These are phyloP conservation scores for Asbolus verrucosus DNA, from an alignment of 1,140 invertebrate genomes.

Conservation along the genomic window DNA sequence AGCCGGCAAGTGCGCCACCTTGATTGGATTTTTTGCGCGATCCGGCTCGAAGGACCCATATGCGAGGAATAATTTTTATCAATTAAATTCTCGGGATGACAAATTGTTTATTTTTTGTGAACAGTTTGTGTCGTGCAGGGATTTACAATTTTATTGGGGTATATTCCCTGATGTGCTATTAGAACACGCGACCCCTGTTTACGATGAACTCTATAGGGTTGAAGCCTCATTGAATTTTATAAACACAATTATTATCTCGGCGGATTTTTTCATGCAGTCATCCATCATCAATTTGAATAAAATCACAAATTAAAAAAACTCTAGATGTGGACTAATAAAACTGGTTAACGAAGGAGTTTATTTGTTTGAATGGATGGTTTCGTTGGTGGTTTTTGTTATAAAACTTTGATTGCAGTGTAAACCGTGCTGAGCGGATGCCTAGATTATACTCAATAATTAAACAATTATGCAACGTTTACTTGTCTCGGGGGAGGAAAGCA, in stretches of 20 bases:
- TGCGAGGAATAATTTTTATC: conserved; percentile 41
- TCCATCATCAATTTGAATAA: too few species aligned
- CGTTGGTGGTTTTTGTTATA: conserved; percentile 8
- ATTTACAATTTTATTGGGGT: conserved; percentile 45
- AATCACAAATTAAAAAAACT: too few species aligned
- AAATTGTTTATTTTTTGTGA: conserved; percentile 45
- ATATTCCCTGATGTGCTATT: conserved; percentile 45
- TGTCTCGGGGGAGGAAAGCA: conserved; percentile 57
- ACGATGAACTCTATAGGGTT: conserved; percentile 41
- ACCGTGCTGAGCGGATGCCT: conserved; percentile 49
- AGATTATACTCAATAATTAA: conserved; percentile 66
- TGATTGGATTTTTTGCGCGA: conserved; percentile 14
- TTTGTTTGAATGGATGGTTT: too few species aligned
- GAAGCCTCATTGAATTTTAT: conserved; percentile 38
- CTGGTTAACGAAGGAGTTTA: too few species aligned
- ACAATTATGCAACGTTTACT: conserved; percentile 65
- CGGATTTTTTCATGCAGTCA: not conserved
- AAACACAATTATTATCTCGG: conserved; percentile 20
- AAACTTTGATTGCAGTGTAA: conserved; percentile 50
- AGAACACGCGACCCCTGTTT: conserved; percentile 40
- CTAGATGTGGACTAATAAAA: too few species aligned
- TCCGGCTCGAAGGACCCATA: conserved; percentile 26
- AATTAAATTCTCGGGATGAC: conserved; percentile 42
- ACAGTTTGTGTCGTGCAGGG: conserved; percentile 37
- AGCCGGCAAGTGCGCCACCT: not conserved